phyloP scores from a whole-genome alignment of 2,888 invertebrate species.

The Listrodromus nycthemerus region DNA sequence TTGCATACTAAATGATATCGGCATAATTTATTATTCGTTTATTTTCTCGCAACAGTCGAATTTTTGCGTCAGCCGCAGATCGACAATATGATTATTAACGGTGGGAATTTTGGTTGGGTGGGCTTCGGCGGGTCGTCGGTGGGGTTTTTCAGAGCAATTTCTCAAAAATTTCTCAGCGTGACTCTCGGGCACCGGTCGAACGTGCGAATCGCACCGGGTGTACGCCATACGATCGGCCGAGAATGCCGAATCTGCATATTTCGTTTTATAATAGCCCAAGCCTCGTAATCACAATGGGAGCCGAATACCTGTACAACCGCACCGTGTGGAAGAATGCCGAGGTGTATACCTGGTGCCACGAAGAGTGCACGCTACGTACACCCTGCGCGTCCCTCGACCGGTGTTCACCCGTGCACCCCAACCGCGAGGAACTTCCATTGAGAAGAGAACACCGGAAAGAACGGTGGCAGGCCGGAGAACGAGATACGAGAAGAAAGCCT shows the following conservation, averaged over 20 bases:
- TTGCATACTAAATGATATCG: no score
- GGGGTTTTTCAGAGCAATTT: background rate
- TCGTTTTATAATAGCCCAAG: conserved; percentile 58
- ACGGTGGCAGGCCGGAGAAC: background rate
- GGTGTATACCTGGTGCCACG: conserved; percentile 27
- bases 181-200: conserved; percentile 13
- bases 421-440: conserved; percentile 15
- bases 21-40: no score
- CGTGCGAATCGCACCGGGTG: conserved; percentile 68
- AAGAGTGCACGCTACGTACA: conserved; percentile 31
- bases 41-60: no score
- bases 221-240: conserved; percentile 46
- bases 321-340: conserved; percentile 63
- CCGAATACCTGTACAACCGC: conserved; percentile 70
- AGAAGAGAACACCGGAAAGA: conserved; percentile 9
- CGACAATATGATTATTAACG: background rate
- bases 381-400: conserved; percentile 56
- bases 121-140: background rate
- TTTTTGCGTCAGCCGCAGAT: background rate
- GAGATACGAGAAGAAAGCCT: background rate
- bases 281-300: conserved; percentile 71
- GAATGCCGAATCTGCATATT: conserved; percentile 72
- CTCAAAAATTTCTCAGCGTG: conserved; percentile 20
- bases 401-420: conserved; percentile 36
- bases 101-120: background rate